Conservation (phyloP, 2,888 invertebrate genomes). For the Zhengitettix transpicula region DNA sequence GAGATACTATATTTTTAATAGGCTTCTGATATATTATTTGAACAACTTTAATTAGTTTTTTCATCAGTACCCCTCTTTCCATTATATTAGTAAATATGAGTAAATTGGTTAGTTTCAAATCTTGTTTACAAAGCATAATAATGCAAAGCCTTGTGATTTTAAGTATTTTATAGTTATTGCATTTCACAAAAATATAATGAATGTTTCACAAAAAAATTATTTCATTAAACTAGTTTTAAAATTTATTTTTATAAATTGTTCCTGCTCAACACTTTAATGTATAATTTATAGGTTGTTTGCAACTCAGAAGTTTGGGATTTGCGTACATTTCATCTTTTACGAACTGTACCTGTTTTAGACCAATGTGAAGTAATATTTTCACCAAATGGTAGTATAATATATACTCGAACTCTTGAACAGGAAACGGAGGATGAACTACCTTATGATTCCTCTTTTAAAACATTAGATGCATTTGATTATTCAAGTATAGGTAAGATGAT, state of each 20-base stretch:
- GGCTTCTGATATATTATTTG: too few relatives aligned
- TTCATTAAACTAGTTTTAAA: too few relatives aligned
- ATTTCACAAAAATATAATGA: too few relatives aligned
- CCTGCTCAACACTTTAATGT: neutral
- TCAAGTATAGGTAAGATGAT: constrained; percentile 60
- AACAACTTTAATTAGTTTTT: too few relatives aligned
- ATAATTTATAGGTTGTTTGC: constrained; percentile 54
- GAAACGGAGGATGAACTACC: constrained; percentile 47
- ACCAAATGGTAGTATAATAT: constrained; percentile 69
- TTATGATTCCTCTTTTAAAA: constrained; percentile 86
- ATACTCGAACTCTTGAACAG: constrained; percentile 66
- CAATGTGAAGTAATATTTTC: constrained; percentile 84
- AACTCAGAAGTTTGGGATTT: constrained; percentile 99
- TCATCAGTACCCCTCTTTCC: too few relatives aligned
- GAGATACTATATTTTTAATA: too few relatives aligned
- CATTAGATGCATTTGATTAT: constrained; percentile 87
- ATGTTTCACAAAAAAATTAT: too few relatives aligned
- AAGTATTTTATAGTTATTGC: too few relatives aligned
- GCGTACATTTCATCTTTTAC: constrained; percentile 79
- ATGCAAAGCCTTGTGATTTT: too few relatives aligned
- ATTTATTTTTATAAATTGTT: neutral
- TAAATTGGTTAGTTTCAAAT: too few relatives aligned
- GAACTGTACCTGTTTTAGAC: constrained; percentile 86
- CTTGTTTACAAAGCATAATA: too few relatives aligned
- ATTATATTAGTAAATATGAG: too few relatives aligned